Conservation (phyloP, 2,888 invertebrate genomes). For the Mimachlamys varia region DNA sequence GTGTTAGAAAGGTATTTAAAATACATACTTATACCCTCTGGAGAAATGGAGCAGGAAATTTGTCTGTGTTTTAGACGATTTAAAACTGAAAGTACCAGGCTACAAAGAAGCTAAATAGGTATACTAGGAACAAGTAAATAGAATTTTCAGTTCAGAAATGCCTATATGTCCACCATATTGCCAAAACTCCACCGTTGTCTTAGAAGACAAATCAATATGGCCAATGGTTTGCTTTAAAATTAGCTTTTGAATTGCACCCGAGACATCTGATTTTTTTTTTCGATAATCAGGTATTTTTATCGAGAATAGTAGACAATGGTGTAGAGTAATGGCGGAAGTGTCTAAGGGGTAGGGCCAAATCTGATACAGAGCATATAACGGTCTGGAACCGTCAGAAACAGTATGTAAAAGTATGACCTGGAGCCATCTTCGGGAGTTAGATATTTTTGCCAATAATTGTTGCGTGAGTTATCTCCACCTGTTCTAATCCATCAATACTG, state of each 20-base stretch:
- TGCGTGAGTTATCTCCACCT: constrained; percentile 7
- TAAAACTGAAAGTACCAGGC: too few species aligned
- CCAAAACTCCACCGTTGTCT: neutral
- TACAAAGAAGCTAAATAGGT: too few species aligned
- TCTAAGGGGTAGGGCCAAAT: neutral
- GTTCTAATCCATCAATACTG: neutral
- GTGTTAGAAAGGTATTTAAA: too few species aligned
- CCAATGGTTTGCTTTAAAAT: neutral
- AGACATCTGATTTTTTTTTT: neutral
- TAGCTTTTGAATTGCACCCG: neutral
- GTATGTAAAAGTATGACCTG: neutral
- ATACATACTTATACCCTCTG: too few species aligned
- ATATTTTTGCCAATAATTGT: constrained; percentile 14
- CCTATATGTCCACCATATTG: too few species aligned
- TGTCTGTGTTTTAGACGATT: too few species aligned
- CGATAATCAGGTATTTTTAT: neutral
- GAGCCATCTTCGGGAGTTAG: neutral
- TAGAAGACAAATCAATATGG: neutral
- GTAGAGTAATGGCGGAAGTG: too few species aligned
- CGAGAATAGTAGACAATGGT: too few species aligned
- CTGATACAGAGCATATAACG: neutral
- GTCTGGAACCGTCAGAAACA: neutral
- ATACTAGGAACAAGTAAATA: too few species aligned
- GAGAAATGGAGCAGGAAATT: too few species aligned
- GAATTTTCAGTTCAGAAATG: too few species aligned